These are phyloP conservation scores for Perdita meconis DNA, from an alignment of 2,888 invertebrate genomes.

Conservation along the genomic window DNA sequence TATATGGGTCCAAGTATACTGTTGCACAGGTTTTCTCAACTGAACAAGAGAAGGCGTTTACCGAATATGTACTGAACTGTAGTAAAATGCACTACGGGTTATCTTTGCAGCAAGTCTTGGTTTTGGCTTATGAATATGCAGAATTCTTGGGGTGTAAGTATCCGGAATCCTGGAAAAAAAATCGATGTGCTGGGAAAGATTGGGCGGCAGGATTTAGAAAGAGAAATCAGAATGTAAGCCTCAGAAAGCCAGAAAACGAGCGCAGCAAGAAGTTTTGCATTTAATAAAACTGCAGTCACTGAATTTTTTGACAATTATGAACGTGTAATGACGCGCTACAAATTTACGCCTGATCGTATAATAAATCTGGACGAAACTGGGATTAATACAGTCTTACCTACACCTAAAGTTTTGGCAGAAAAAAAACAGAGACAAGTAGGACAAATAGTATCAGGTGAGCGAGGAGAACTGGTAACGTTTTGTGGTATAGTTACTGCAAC, in stretches of 20 bases:
- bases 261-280: constrained; percentile 65
- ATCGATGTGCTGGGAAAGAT: constrained; percentile 62
- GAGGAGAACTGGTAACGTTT: constrained; percentile 78
- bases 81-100: constrained; percentile 72
- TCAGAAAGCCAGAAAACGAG: constrained; percentile 72
- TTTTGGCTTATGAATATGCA: constrained; percentile 66
- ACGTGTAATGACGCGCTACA: constrained; percentile 29
- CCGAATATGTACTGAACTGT: constrained; percentile 61
- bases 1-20: too few relatives aligned
- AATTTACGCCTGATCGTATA: constrained; percentile 70
- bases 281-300: constrained; percentile 67
- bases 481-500: constrained; percentile 76
- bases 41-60: too few relatives aligned
- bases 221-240: constrained; percentile 54
- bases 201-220: constrained; percentile 64
- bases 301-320: constrained; percentile 68
- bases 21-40: too few relatives aligned
- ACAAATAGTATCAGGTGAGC: constrained; percentile 80
- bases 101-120: constrained; percentile 59
- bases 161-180: constrained; percentile 39
- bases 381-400: constrained; percentile 81
- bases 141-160: constrained; percentile 44
- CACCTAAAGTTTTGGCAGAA: constrained; percentile 77
- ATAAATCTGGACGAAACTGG: constrained; percentile 83
- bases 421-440: constrained; percentile 82